phyloP scores from a whole-genome alignment of 2,113 vertebrate species.

The Nycticorax nycticorax region DNA sequence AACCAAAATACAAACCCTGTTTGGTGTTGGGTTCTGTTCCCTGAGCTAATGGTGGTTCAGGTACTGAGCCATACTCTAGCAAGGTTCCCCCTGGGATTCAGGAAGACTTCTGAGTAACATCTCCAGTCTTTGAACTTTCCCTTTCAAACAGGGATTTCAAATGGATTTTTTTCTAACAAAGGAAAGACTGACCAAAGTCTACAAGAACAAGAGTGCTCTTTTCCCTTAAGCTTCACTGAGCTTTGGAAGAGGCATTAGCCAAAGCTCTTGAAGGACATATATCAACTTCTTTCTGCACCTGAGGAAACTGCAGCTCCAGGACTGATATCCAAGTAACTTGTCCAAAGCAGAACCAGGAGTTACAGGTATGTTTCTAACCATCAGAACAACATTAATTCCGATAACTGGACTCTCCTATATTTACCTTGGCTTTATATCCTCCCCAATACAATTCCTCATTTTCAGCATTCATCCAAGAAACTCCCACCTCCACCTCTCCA shows the following conservation, averaged over 20 bases:
- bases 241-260: background rate
- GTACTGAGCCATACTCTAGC: background rate
- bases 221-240: background rate
- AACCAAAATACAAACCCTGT: background rate
- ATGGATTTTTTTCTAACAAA: constrained; percentile 8
- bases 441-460: background rate
- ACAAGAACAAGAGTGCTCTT: background rate
- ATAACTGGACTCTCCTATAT: background rate
- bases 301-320: background rate
- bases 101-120: background rate
- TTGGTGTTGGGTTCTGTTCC: background rate
- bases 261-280: background rate
- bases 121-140: background rate
- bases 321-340: background rate
- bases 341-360: background rate
- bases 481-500: background rate
- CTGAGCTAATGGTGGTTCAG: background rate
- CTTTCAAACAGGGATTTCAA: background rate
- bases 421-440: background rate
- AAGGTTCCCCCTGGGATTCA: background rate
- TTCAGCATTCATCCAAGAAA: background rate
- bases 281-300: background rate
- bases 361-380: background rate
- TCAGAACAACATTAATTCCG: background rate
- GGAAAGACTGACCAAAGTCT: background rate